Evolutionary conservation across 2,888 invertebrate genomes (phyloP).

Genomic region (Pyrochroa serraticornis): DNA sequence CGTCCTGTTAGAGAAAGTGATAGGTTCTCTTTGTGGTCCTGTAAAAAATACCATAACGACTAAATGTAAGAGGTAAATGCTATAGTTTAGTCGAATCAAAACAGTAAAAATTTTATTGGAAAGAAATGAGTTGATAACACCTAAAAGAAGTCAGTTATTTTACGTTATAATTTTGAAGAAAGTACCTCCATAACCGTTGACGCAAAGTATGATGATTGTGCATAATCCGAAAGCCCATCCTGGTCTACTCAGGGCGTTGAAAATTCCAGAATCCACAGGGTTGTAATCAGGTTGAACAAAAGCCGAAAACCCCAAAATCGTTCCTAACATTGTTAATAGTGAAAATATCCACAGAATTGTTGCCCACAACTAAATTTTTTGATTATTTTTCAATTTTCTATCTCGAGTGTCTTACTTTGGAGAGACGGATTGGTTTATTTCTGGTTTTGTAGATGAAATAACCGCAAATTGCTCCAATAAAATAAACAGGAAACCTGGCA

Average conservation of each 20-base stretch:
- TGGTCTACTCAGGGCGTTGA: slow-evolving; percentile 35
- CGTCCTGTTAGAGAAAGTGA: slow-evolving; percentile 27
- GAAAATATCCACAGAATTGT: slow-evolving; percentile 3
- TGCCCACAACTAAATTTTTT: not conserved
- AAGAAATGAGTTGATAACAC: slow-evolving; percentile 60
- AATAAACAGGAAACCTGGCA: slow-evolving; percentile 24
- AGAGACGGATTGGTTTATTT: slow-evolving; percentile 1
- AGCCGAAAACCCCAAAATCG: not conserved
- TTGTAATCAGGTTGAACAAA: slow-evolving; percentile 19
- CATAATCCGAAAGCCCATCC: slow-evolving; percentile 33
- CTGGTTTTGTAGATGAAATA: slow-evolving; percentile 28
- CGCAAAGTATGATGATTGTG: slow-evolving; percentile 34
- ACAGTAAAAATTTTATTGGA: slow-evolving; percentile 59
- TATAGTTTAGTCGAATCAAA: slow-evolving; percentile 60
- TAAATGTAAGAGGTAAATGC: slow-evolving; percentile 60
- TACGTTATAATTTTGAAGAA: not conserved
- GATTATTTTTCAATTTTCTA: not conserved
- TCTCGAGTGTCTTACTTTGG: not conserved
- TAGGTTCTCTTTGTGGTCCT: slow-evolving; percentile 11
- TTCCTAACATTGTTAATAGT: not conserved
- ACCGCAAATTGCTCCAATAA: slow-evolving; percentile 30
- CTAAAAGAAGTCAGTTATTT: slow-evolving; percentile 41
- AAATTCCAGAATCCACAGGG: slow-evolving; percentile 29
- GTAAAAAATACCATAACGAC: slow-evolving; percentile 43
- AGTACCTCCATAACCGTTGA: slow-evolving; percentile 34